Evolutionary conservation across 2,888 invertebrate species (phyloP).

Genomic region (Plagodis dolabraria): DNA sequence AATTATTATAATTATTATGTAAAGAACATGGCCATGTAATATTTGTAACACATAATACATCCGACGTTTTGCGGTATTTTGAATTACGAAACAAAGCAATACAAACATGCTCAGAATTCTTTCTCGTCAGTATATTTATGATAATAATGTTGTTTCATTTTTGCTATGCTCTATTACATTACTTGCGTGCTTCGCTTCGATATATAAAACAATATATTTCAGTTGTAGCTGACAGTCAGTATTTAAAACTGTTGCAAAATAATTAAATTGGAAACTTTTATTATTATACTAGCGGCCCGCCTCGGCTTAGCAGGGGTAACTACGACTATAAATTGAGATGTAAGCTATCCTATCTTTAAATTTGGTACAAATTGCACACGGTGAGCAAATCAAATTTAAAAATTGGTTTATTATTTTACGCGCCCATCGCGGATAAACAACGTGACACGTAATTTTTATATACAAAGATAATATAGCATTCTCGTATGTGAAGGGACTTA

Average conservation of each 20-base stretch:
- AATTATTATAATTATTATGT: background rate
- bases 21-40: background rate
- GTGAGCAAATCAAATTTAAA: too few species aligned
- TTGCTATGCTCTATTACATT: slow-evolving; percentile 11
- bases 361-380: too few species aligned
- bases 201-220: background rate
- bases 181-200: slow-evolving; percentile 7
- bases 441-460: too few species aligned
- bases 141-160: slow-evolving; percentile 28
- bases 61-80: slow-evolving; percentile 17
- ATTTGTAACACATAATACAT: slow-evolving; percentile 7
- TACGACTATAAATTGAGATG: too few species aligned
- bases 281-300: too few species aligned
- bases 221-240: background rate
- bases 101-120: slow-evolving; percentile 25
- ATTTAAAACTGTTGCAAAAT: background rate
- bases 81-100: slow-evolving; percentile 19
- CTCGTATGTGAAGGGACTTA: too few species aligned
- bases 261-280: too few species aligned
- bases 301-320: too few species aligned
- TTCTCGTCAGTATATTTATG: slow-evolving; percentile 13
- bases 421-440: too few species aligned
- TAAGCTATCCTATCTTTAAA: too few species aligned
- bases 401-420: too few species aligned
- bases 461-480: too few species aligned